These are phyloP conservation scores for Aradophagus sp. DNA, from an alignment of 1,140 invertebrate genomes.

Conservation along the genomic window DNA sequence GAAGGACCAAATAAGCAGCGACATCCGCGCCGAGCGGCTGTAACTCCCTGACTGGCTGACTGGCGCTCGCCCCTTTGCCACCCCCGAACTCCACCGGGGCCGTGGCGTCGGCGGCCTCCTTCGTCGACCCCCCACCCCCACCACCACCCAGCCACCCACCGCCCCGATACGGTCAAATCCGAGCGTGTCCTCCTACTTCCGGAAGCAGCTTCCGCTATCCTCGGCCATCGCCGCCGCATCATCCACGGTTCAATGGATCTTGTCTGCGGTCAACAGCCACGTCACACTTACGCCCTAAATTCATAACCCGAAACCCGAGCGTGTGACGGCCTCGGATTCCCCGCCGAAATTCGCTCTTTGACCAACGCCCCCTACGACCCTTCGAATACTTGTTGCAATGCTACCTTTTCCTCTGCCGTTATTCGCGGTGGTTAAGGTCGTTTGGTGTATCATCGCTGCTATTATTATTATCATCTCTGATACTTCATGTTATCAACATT, in stretches of 20 bases:
- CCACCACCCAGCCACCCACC: no score
- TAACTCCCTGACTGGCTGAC: slow-evolving; percentile 69
- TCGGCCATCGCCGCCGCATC: slow-evolving; percentile 37
- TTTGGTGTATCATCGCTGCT: no score
- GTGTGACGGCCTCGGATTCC: no score
- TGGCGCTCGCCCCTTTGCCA: slow-evolving; percentile 66
- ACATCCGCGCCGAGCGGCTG: slow-evolving; percentile 66
- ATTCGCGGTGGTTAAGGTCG: no score
- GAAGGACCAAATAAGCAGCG: neutral
- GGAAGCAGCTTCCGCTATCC: slow-evolving; percentile 31
- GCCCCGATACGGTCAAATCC: slow-evolving; percentile 54
- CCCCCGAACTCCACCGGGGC: slow-evolving; percentile 54
- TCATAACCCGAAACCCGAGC: no score
- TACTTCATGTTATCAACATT: no score
- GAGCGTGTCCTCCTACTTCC: slow-evolving; percentile 51
- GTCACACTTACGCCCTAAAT: slow-evolving; percentile 20
- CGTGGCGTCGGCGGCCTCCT: slow-evolving; percentile 52
- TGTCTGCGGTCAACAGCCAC: slow-evolving; percentile 15
- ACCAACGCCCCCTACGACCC: no score
- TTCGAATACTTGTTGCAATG: no score
- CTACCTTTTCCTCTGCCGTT: no score
- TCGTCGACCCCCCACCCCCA: no score
- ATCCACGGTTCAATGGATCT: slow-evolving; percentile 39
- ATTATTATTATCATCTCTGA: no score
- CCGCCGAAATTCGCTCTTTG: no score